phyloP scores from a whole-genome alignment of 2,888 invertebrate genomes.

The Sylvicola cinctus region DNA sequence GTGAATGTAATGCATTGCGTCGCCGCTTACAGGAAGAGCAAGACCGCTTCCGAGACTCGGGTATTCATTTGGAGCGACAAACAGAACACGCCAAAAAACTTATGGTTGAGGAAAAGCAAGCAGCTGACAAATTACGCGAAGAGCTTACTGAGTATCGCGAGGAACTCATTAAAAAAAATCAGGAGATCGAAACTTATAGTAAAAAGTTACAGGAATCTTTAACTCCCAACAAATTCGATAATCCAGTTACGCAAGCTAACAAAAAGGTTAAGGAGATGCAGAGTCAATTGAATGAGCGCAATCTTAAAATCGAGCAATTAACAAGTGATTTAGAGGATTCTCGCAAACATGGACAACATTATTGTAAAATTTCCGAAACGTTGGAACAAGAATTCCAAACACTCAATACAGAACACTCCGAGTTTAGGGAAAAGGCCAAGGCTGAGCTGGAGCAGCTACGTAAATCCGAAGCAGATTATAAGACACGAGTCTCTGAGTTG shows the following conservation, averaged over 20 bases:
- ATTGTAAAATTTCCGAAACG: slow-evolving; percentile 62
- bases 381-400: slow-evolving; percentile 58
- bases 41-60: slow-evolving; percentile 52
- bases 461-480: slow-evolving; percentile 27
- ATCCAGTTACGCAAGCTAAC: slow-evolving; percentile 36
- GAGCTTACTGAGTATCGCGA: slow-evolving; percentile 38
- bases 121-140: slow-evolving; percentile 37
- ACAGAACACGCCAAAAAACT: slow-evolving; percentile 42
- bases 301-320: slow-evolving; percentile 43
- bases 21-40: slow-evolving; percentile 66
- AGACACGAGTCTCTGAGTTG: slow-evolving; percentile 40
- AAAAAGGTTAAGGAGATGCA: slow-evolving; percentile 50
- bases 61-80: slow-evolving; percentile 46
- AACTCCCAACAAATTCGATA: slow-evolving; percentile 32
- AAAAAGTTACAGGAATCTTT: slow-evolving; percentile 45
- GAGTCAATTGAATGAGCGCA: slow-evolving; percentile 36
- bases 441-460: slow-evolving; percentile 29
- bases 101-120: slow-evolving; percentile 49
- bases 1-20: slow-evolving; percentile 58
- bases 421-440: slow-evolving; percentile 37
- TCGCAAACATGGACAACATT: slow-evolving; percentile 63
- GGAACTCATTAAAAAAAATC: slow-evolving; percentile 36
- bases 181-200: slow-evolving; percentile 44
- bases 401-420: slow-evolving; percentile 34
- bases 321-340: slow-evolving; percentile 48